Conservation (phyloP, 2,797 vertebrate species). For the Oreochromis grahami region DNA sequence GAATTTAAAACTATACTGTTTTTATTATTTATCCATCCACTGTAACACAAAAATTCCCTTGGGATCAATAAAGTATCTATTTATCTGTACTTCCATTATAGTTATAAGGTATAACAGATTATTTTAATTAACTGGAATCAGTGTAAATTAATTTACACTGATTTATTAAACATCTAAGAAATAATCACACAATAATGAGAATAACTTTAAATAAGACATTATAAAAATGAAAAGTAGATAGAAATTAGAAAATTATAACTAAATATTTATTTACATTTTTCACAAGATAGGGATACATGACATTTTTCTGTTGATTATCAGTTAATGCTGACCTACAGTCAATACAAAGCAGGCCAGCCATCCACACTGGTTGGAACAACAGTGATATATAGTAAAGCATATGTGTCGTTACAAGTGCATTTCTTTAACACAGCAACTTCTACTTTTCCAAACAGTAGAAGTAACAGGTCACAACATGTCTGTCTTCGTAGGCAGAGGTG, state of each 20-base stretch:
- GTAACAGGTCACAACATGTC: neutral
- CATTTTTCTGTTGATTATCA: neutral
- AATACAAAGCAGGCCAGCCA: neutral
- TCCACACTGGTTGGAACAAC: neutral
- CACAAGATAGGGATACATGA: neutral
- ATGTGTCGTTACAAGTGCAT: neutral
- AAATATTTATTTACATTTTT: slow-evolving; percentile 40
- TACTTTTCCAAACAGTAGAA: neutral
- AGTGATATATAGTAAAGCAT: neutral
- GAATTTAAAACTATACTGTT: neutral
- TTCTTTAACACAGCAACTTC: neutral
- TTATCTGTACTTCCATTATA: neutral
- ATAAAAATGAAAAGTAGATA: neutral
- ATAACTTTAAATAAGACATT: neutral
- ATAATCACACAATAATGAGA: neutral
- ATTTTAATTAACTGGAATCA: neutral
- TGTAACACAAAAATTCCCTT: neutral
- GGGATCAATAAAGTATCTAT: neutral
- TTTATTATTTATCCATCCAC: neutral
- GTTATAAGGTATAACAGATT: neutral
- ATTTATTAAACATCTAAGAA: neutral
- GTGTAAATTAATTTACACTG: neutral
- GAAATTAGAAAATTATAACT: slow-evolving; percentile 9
- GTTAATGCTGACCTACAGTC: neutral
- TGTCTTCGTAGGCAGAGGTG: neutral